These are phyloP conservation scores for Uromys caudimaculatus DNA, from an alignment of 2,797 vertebrate genomes.

Conservation along the genomic window DNA sequence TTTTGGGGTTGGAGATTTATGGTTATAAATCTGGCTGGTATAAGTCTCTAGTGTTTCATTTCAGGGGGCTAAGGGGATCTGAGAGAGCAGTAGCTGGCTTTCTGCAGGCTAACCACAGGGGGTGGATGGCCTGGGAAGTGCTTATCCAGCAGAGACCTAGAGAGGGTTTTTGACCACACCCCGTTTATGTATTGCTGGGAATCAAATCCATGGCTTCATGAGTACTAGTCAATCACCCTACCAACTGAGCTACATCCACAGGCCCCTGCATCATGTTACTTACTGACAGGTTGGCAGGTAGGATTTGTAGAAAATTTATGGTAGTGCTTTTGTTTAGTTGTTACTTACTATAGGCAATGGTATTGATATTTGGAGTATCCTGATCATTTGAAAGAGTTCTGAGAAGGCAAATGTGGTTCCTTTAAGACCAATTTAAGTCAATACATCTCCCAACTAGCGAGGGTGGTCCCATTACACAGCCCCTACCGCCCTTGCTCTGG, in stretches of 20 bases:
- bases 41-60: too few relatives aligned
- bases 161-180: neutral
- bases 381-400: neutral
- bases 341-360: neutral
- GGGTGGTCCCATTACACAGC: neutral
- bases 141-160: too few relatives aligned
- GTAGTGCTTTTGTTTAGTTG: neutral
- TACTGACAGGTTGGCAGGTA: neutral
- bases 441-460: neutral
- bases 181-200: neutral
- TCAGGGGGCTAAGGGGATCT: too few relatives aligned
- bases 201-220: neutral
- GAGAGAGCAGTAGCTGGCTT: too few relatives aligned
- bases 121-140: too few relatives aligned
- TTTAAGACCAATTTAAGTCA: neutral
- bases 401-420: conserved; percentile 8
- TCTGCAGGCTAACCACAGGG: too few relatives aligned
- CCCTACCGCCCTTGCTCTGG: neutral
- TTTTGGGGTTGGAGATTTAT: too few relatives aligned
- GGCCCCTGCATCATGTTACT: neutral
- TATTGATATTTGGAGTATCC: neutral
- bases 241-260: neutral
- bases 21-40: too few relatives aligned
- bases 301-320: neutral
- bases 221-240: neutral